These are phyloP conservation scores for Reticulitermes speratus DNA, from an alignment of 1,140 invertebrate genomes.

Conservation along the genomic window DNA sequence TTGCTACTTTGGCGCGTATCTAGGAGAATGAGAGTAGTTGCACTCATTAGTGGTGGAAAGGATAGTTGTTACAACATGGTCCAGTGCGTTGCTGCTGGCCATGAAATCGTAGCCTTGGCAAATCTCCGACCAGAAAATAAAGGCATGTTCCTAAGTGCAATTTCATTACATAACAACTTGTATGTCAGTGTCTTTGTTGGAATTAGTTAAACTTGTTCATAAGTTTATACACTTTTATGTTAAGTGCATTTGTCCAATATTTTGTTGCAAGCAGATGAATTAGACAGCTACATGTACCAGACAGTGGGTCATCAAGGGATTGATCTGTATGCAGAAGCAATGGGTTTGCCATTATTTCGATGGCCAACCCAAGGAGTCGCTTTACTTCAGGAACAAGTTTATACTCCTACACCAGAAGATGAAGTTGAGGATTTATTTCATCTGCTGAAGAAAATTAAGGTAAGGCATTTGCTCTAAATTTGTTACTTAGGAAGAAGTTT, in stretches of 20 bases:
- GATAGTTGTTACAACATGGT: constrained; percentile 99
- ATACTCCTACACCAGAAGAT: constrained; percentile 83
- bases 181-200: not conserved
- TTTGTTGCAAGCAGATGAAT: constrained; percentile 68
- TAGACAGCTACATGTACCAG: constrained; percentile 99
- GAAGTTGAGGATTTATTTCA: constrained; percentile 98
- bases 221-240: not conserved
- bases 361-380: constrained; percentile 81
- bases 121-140: constrained; percentile 88
- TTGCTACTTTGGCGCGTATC: not conserved
- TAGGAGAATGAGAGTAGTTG: constrained; percentile 77
- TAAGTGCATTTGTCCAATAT: constrained; percentile 15
- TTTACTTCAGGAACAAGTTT: constrained; percentile 75
- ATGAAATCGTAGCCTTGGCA: constrained; percentile 93
- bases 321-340: constrained; percentile 87
- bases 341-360: constrained; percentile 88
- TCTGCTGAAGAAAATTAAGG: constrained; percentile 81
- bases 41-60: constrained; percentile 94
- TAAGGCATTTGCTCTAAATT: constrained; percentile 46
- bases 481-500: not conserved
- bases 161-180: not conserved
- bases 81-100: constrained; percentile 94
- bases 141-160: constrained; percentile 55
- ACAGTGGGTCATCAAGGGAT: constrained; percentile 96
- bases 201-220: constrained; percentile 2